Base-by-base conservation (phyloP, 2,888 invertebrate species). In the Adineta ricciae region DNA sequence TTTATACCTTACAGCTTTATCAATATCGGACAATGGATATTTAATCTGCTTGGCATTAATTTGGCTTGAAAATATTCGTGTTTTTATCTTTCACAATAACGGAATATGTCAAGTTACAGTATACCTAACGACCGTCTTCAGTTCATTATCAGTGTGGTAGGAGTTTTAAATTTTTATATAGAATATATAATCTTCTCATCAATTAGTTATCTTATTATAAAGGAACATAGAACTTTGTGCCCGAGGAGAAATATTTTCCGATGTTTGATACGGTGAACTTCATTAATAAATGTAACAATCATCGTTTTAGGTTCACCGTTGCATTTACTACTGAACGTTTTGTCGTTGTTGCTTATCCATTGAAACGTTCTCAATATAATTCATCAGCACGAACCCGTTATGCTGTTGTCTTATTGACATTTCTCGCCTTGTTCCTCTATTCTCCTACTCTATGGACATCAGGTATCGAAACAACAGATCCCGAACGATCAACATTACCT, bases 311-410 rank as follows among this genome's bases (percentile, higher is more conserved):
- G 78, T 78, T 41, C 41, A 78, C 78, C 24, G 38, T 78, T n/a
- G 78, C 78, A 38, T 78, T 78, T 78, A 78, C 78, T 24, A 78
- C 78, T 19, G 78, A 78, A 78, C 78, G 78, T 78, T 78, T 78
- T 78, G 41, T 78, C n/a, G 78, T 78, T n/a, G 78, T 78, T 78
- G 78, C 78, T n/a, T 78, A 78, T 78, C 78, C 78, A 24, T 41
- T 78, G 11, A 78, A 78, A 78, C 78, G 78, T 41, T 41, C 38
- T 8, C 41, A 41, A 24, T 78, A 78, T 19, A 38, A 41, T 78
- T 78, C 78, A 38, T 41, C 38, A 41, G 14, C 78, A 41, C 78
- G 78, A 14, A 9, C 78, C 41, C 78, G 41, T 78, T 41, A 41
- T 41, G 78, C 41, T 14, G 3, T 78, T 78, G 24, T 78, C 9